These are phyloP conservation scores for Trematomus bernacchii DNA, from an alignment of 2,797 vertebrate species.

Conservation along the genomic window DNA sequence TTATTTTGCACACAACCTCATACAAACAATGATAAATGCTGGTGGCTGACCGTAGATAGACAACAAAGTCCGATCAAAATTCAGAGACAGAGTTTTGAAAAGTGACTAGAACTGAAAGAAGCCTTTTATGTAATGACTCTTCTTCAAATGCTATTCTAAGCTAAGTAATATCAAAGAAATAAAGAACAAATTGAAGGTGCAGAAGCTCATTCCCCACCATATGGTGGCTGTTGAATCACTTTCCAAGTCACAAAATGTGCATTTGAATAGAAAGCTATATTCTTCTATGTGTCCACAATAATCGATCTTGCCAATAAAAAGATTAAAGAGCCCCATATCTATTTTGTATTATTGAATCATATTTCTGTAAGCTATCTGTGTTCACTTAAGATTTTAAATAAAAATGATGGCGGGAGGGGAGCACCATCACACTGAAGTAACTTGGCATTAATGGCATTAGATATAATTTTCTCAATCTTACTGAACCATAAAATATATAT, in stretches of 20 bases:
- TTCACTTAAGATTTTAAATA: neutral
- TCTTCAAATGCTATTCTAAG: neutral
- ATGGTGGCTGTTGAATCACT: neutral
- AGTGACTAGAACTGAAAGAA: neutral
- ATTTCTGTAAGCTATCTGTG: constrained; percentile 7
- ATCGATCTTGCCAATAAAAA: neutral
- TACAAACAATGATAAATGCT: neutral
- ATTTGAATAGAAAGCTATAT: neutral
- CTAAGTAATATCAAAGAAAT: neutral
- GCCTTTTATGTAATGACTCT: neutral
- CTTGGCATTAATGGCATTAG: neutral
- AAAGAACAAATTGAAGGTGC: neutral
- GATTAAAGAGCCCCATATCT: neutral
- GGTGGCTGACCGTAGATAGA: neutral
- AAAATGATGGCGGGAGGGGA: neutral
- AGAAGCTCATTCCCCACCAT: neutral
- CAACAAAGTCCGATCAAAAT: neutral
- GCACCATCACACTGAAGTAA: neutral
- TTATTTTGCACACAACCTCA: neutral
- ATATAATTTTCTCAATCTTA: neutral
- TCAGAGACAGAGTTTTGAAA: neutral
- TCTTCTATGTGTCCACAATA: neutral
- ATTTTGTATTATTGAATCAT: neutral
- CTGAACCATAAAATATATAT: neutral
- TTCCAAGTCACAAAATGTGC: neutral